These are phyloP conservation scores for Lytechinus variegatus DNA, from an alignment of 35 echinoderm and acorn worm genomes.

Conservation along the genomic window DNA sequence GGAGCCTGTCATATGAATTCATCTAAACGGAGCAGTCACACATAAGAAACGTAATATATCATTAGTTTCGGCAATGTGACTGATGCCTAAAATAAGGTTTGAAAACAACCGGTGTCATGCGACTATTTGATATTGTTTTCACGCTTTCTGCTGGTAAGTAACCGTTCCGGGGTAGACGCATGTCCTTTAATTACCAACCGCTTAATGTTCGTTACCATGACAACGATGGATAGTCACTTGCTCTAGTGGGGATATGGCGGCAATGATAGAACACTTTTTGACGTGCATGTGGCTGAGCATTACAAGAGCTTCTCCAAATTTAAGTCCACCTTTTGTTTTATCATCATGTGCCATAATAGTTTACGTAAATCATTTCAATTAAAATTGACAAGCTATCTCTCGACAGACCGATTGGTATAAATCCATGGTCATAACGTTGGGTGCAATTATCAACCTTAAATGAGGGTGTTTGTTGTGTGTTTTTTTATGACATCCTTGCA, in stretches of 20 bases:
- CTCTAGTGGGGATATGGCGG: neutral
- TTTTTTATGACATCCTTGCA: no score
- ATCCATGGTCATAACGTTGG: no score
- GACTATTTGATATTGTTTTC: neutral
- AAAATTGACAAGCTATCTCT: neutral
- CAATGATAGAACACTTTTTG: neutral
- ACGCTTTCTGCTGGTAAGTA: neutral
- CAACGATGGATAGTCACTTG: neutral
- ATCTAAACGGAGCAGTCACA: no score
- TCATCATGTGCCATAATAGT: neutral
- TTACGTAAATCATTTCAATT: neutral
- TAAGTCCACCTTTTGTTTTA: no score
- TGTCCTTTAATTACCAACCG: neutral
- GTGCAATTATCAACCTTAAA: no score
- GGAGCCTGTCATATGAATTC: no score
- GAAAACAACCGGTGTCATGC: no score
- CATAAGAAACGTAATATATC: no score
- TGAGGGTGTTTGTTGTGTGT: no score
- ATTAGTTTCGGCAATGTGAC: no score
- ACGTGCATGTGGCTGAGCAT: neutral
- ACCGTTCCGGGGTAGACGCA: neutral
- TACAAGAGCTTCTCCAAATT: neutral
- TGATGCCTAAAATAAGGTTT: no score
- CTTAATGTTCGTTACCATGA: neutral
- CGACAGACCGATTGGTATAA: no score